A percentile compares a stretch with the other conserved stretches of the same genome.
These are phyloP conservation scores for Phylloscopus whistleri DNA, from an alignment of 2,113 vertebrate genomes.

Conservation along the genomic window DNA sequence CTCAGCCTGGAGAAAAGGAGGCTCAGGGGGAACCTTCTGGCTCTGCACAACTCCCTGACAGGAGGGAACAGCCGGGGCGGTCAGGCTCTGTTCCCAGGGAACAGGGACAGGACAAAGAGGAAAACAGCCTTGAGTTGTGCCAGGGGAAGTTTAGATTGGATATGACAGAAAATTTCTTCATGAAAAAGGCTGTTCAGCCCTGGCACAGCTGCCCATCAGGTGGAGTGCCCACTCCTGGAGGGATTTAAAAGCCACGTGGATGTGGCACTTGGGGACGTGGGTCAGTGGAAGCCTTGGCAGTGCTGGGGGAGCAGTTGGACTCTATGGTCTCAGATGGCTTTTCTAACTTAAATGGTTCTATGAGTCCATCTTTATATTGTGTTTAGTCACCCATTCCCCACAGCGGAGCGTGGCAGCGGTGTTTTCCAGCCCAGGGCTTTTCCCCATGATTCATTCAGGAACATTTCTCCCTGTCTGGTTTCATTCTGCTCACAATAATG, in stretches of 20 bases:
- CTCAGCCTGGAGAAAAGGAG: neutral
- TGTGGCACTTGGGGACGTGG: neutral
- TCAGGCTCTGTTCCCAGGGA: neutral
- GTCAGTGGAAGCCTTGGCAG: too few species aligned
- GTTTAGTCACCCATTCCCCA: neutral
- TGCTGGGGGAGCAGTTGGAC: neutral
- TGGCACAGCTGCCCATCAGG: neutral
- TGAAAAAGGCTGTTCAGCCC: neutral
- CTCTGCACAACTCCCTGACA: neutral
- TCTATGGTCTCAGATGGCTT: neutral
- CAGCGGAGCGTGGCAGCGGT: rapidly evolving
- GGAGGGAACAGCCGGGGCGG: rapidly evolving
- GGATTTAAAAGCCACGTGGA: neutral
- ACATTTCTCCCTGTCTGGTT: neutral
- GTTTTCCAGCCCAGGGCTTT: neutral
- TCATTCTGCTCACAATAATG: neutral
- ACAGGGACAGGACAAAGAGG: neutral
- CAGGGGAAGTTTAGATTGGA: neutral
- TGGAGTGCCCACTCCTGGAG: neutral
- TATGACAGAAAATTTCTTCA: neutral
- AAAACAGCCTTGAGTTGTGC: rapidly evolving
- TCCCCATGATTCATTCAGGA: neutral
- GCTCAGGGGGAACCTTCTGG: neutral
- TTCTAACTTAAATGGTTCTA: neutral
- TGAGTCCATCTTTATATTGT: neutral